Percentiles rank a stretch among this genome's conserved stretches.
phyloP scores from a whole-genome alignment of 2,888 invertebrate species.

The Lamellibrachia satsuma region DNA sequence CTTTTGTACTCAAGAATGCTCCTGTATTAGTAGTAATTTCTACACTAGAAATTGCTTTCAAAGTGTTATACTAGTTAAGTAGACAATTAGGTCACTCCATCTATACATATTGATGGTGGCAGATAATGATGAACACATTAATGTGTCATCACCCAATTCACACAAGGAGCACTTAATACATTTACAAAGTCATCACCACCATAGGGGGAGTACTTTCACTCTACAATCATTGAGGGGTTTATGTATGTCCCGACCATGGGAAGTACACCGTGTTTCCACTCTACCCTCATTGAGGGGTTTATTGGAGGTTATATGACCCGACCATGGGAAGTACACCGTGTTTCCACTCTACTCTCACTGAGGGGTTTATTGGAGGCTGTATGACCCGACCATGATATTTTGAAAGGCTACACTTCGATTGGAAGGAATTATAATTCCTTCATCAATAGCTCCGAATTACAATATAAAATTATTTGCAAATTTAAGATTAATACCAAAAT shows the following conservation, averaged over 20 bases:
- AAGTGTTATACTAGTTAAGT: neutral
- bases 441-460: neutral
- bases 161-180: neutral
- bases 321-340: too few relatives aligned
- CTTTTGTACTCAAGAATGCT: neutral
- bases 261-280: neutral
- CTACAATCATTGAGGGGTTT: neutral
- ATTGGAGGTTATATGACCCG: neutral
- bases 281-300: neutral
- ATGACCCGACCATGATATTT: neutral
- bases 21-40: neutral
- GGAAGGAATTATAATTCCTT: neutral
- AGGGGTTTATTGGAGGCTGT: neutral
- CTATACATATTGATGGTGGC: neutral
- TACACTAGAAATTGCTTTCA: neutral
- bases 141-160: neutral
- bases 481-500: too few relatives aligned
- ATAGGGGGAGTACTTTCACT: neutral
- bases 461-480: neutral
- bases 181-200: conserved; percentile 10
- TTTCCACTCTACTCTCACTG: neutral
- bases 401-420: neutral
- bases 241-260: neutral
- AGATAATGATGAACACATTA: neutral
- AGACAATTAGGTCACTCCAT: neutral